Base-by-base conservation (phyloP, 2,113 vertebrate species). In the Chaetops frenatus region DNA sequence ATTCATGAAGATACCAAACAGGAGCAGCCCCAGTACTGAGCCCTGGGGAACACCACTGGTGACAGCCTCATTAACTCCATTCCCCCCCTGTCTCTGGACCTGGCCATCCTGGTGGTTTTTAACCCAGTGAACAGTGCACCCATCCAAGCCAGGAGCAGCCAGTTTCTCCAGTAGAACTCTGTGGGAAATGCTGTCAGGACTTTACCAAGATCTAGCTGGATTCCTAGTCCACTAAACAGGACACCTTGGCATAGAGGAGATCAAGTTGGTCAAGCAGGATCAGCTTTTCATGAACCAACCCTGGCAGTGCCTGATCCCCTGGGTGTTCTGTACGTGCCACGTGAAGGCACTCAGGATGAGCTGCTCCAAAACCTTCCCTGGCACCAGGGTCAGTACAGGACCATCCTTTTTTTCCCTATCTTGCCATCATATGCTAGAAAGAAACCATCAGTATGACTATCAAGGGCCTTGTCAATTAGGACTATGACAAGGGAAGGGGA, bases 271-370 rank as follows among this genome's bases (percentile, higher is more conserved):
- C 31, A 64, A 64, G 42, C 48, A 70, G 48, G 27, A 24, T 16
- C 31, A 71, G 36, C 10, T 33, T 35, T 71, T 44, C 33, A 33
- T 50, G 33, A 36, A 20, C 7, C 12, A 54, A 0, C 0, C 0
- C 18, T 77, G 33, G 11, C 71, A 77, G 31, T 35, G 22, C 15
- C 61, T 67, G 29, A 67, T 47, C 29, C 38, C 15, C 9, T 50
- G 64, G 7, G 8, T 57, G 27, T 21, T 71, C 36, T 64, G 27
- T 28, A 14, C 2, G 0, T 50, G 64, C 42, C 48, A 14, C 19
- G 17, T 44, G 42, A 36, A 54, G 35, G 7, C 27, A 44, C 9
- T 24, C 18, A 33, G 36, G n/a, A 35, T 53, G 38, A 31, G 10
- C 28, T 69, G 23, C 27, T 44, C 61, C 61, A 62, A 44, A 92